These are phyloP conservation scores for Dysmachus trigonus DNA, from an alignment of 2,888 invertebrate species.

Conservation along the genomic window DNA sequence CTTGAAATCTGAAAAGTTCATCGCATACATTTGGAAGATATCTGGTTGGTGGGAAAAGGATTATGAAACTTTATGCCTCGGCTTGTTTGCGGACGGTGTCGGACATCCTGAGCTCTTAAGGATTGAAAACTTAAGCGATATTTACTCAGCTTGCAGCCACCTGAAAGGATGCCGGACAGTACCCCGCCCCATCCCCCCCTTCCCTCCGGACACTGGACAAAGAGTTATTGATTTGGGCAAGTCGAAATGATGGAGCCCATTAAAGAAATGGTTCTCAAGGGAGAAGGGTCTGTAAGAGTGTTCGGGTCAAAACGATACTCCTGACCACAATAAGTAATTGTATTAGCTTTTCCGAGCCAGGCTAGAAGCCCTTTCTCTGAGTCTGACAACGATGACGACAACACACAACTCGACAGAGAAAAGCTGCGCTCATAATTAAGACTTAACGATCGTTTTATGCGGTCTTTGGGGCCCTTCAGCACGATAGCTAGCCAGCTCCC, in stretches of 20 bases:
- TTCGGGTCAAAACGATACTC: not conserved
- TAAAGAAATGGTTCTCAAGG: not conserved
- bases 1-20: constrained; percentile 33
- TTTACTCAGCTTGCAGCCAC: constrained; percentile 6
- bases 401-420: too few relatives aligned
- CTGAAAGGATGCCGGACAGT: not conserved
- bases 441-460: constrained; percentile 18
- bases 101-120: constrained; percentile 12
- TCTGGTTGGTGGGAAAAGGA: constrained; percentile 3
- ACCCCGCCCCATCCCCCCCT: not conserved
- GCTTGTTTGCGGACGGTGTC: constrained; percentile 29
- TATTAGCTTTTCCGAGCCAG: not conserved
- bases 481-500: not conserved
- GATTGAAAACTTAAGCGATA: constrained; percentile 28
- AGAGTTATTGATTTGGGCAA: constrained; percentile 16
- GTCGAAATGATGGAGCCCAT: constrained; percentile 22
- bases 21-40: constrained; percentile 27
- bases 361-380: not conserved
- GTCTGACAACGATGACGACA: not conserved
- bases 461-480: not conserved
- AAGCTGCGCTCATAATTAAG: constrained; percentile 21
- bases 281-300: not conserved
- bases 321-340: constrained; percentile 3
- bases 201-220: too few relatives aligned
- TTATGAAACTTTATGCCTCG: constrained; percentile 26